phyloP scores from a whole-genome alignment of 2,888 invertebrate genomes.

The Drosophila greeni region DNA sequence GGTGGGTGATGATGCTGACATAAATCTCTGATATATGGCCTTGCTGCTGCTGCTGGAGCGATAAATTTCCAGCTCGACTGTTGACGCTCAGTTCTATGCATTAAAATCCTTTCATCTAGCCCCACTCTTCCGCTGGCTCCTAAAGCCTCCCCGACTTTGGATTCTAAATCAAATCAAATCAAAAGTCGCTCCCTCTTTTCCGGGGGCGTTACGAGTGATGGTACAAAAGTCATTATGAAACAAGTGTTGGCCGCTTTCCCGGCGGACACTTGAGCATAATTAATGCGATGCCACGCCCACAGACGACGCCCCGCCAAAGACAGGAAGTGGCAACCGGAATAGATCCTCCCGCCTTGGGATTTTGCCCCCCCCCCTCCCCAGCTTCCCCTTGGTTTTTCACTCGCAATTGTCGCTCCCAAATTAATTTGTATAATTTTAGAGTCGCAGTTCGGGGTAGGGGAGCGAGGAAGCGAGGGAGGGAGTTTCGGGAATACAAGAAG shows the following conservation, averaged over 20 bases:
- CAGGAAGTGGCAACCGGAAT: slow-evolving; percentile 36
- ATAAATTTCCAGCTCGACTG: slow-evolving; percentile 49
- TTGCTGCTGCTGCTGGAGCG: slow-evolving; percentile 48
- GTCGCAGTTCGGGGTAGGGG: background rate
- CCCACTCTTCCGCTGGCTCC: background rate
- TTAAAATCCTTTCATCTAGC: slow-evolving; percentile 43
- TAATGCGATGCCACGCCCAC: slow-evolving; percentile 59
- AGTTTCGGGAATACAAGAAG: background rate
- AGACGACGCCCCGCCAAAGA: slow-evolving; percentile 31
- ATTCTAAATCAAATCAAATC: slow-evolving; percentile 65
- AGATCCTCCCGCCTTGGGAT: slow-evolving; percentile 28
- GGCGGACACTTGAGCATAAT: slow-evolving; percentile 73
- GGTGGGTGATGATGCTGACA: slow-evolving; percentile 65
- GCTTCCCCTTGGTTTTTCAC: slow-evolving; percentile 17
- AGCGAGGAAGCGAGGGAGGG: background rate
- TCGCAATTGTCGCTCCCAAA: slow-evolving; percentile 71
- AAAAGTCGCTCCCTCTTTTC: slow-evolving; percentile 25
- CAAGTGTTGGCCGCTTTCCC: slow-evolving; percentile 74
- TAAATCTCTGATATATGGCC: slow-evolving; percentile 71
- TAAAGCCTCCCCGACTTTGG: slow-evolving; percentile 22
- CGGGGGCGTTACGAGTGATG: slow-evolving; percentile 17
- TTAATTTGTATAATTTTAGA: slow-evolving; percentile 69
- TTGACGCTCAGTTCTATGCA: slow-evolving; percentile 52
- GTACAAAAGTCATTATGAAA: slow-evolving; percentile 72
- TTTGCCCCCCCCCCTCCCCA: background rate